A percentile compares a stretch with the other conserved stretches of the same genome.
Evolutionary conservation across 1,140 invertebrate genomes (phyloP).

Genomic region (Orius laevigatus): DNA sequence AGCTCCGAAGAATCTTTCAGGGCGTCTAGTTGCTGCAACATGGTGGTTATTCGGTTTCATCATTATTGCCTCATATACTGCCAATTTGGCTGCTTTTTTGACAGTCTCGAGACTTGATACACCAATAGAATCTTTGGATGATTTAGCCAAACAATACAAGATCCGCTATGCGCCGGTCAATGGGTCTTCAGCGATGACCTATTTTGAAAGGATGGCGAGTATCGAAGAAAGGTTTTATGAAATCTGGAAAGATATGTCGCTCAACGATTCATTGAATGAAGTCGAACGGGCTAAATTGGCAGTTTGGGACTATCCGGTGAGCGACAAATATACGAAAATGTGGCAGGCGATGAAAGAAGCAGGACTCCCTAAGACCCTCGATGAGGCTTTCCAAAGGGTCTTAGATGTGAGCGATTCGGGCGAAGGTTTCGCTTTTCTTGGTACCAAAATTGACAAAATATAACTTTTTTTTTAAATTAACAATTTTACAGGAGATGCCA

Average conservation of each 20-base stretch:
- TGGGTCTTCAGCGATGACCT: conserved; percentile 72
- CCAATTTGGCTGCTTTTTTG: conserved; percentile 86
- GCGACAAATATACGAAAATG: conserved; percentile 97
- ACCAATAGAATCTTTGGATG: conserved; percentile 81
- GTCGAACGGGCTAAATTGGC: conserved; percentile 82
- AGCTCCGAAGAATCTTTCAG: conserved; percentile 87
- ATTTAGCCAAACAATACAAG: conserved; percentile 87
- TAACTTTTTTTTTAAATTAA: neutral
- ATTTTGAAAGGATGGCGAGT: conserved; percentile 89
- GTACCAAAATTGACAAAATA: conserved; percentile 24
- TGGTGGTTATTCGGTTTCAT: conserved; percentile 98
- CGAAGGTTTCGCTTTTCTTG: conserved; percentile 85
- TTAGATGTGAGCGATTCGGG: conserved; percentile 50
- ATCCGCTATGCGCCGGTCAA: conserved; percentile 82
- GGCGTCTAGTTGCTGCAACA: conserved; percentile 79
- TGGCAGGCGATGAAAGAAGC: conserved; percentile 93
- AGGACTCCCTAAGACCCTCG: conserved; percentile 52
- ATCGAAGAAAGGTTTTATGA: conserved; percentile 92
- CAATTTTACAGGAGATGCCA: conserved; percentile 57
- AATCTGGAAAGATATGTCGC: conserved; percentile 95
- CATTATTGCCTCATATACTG: conserved; percentile 95
- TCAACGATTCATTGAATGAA: conserved; percentile 80
- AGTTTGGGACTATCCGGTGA: conserved; percentile 97
- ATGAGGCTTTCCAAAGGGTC: conserved; percentile 66
- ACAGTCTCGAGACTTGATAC: conserved; percentile 85